These are phyloP conservation scores for Tursiops truncatus DNA, from an alignment of 2,113 vertebrate genomes.

Conservation along the genomic window DNA sequence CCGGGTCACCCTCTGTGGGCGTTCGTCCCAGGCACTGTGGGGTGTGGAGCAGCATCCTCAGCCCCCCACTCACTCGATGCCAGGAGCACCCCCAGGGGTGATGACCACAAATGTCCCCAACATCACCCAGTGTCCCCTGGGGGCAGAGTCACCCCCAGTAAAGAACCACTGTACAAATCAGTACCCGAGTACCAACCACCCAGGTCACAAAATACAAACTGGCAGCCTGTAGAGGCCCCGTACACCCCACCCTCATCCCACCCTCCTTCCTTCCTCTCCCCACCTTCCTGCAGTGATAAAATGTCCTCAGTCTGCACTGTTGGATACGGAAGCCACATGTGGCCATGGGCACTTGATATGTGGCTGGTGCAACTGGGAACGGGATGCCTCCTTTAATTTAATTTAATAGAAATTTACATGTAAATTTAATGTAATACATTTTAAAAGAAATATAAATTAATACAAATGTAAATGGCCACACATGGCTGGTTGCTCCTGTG, in stretches of 20 bases:
- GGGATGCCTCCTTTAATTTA: neutral
- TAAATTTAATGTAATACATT: neutral
- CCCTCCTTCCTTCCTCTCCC: neutral
- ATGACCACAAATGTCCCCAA: neutral
- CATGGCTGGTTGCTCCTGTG: neutral
- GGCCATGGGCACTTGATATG: neutral
- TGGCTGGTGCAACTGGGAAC: neutral
- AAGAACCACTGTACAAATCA: neutral
- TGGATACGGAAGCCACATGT: neutral
- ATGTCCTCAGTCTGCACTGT: neutral
- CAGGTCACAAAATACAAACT: neutral
- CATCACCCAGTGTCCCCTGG: neutral
- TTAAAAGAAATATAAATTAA: neutral
- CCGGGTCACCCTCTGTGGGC: rapidly evolving
- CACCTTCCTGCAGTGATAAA: neutral
- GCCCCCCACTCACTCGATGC: neutral
- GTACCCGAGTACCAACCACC: neutral
- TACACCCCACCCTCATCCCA: rapidly evolving
- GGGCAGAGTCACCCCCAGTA: neutral
- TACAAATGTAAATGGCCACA: neutral
- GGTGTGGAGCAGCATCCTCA: neutral
- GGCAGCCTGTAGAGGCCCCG: neutral
- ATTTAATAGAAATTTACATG: neutral
- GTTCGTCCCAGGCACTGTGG: neutral
- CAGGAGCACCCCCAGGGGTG: neutral